Percentiles rank a stretch among this genome's conserved stretches.
Evolutionary conservation across 2,797 vertebrate species (phyloP).

Genomic region (Notolabrus celidotus): DNA sequence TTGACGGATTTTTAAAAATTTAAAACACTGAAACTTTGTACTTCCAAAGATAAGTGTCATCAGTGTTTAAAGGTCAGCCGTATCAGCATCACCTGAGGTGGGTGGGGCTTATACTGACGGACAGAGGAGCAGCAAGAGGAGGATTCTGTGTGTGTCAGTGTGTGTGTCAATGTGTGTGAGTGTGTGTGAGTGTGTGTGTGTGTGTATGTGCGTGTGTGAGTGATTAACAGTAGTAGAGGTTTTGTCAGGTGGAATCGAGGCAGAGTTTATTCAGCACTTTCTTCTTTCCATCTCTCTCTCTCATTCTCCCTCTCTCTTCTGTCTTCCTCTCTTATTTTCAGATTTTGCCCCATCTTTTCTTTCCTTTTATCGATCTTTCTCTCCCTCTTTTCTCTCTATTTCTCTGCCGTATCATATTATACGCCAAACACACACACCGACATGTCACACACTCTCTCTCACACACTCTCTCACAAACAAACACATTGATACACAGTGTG

Average conservation of each 20-base stretch:
- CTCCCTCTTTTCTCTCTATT: not conserved
- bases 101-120: constrained; percentile 45
- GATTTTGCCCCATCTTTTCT: too few species aligned
- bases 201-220: constrained; percentile 85
- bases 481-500: constrained; percentile 35
- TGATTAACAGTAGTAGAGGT: constrained; percentile 92
- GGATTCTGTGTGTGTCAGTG: constrained; percentile 22
- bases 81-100: constrained; percentile 2
- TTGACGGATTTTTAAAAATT: too few species aligned
- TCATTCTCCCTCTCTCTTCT: constrained; percentile 32
- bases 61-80: too few species aligned
- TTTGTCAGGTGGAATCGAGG: constrained; percentile 92
- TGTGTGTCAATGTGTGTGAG: constrained; percentile 17
- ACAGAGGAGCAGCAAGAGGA: constrained; percentile 20
- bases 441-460: constrained; percentile 1
- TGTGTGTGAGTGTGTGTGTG: constrained; percentile 9
- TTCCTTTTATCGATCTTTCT: not conserved
- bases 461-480: constrained; percentile 1
- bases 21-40: too few species aligned
- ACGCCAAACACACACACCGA: constrained; percentile 1
- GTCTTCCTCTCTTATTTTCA: not conserved
- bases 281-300: constrained; percentile 71
- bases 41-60: too few species aligned
- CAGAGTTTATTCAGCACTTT: constrained; percentile 89
- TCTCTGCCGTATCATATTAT: constrained; percentile 27